Evolutionary conservation across 2,888 invertebrate species (phyloP), one percentile per base, ranked within the genome.

Genomic region (Temnothorax unifasciatus): DNA sequence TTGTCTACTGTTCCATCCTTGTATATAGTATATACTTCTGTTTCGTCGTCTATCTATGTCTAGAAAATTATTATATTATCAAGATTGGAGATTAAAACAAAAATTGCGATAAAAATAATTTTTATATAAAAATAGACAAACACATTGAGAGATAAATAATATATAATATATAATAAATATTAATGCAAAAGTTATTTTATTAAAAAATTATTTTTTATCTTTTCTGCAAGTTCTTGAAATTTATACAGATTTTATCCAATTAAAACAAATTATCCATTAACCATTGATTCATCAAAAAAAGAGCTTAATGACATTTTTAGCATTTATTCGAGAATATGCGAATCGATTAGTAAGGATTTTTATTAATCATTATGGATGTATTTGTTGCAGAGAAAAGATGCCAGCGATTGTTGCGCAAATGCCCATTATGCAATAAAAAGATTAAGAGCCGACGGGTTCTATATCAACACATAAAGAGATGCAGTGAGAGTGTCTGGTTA

Each of bases 311-410:
- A 13, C 5, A 59, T 34, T 44, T 41, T 59, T 74, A n/a, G 13
- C 11, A 41, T 18, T 41, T 25, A 57, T 57, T 52, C 38, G n/a
- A 52, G 54, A 41, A 73, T 13, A 4, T 29, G 18, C 38, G 38
- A 63, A 44, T 59, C 3, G 0, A 59, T 74, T 41, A 18, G 8
- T 8, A 44, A 41, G 18, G n/a, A 59, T 29, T 0, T 44, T 25
- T 74, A 47, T 63, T 75, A 63, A 75, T 63, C 2, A 63, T 47
- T 75, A 15, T 50, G 50, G 6, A 75, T 75, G 3, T 75, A 38
- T 75, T 63, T 75, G 75, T 75, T 75, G 75, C 75, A 75, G 63
- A 63, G 34, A 29, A 54, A 5, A 41, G 21, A 6, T 6, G 34
- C 4, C n/a, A 21, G 5, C 25, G 11, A 25, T 63, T 34, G 34